Conservation (phyloP, 2,888 invertebrate genomes). For the Noctua fimbriata region DNA sequence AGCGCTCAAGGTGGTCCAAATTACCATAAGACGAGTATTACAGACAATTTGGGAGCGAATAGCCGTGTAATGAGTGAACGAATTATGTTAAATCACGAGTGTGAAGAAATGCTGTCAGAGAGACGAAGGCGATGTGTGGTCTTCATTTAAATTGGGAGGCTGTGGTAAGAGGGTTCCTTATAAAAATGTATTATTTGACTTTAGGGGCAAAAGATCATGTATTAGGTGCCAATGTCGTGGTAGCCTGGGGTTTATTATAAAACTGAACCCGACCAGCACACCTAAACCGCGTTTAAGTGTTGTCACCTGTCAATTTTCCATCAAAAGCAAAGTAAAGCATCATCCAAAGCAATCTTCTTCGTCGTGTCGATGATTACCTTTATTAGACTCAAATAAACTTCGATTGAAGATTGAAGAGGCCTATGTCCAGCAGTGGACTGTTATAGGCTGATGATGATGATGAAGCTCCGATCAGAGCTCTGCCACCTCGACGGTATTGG, state of each 20-base stretch:
- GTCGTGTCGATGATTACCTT: too few relatives aligned
- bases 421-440: too few relatives aligned
- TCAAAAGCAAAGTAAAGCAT: too few relatives aligned
- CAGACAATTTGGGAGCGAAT: slow-evolving; percentile 64
- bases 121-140: slow-evolving; percentile 64
- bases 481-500: too few relatives aligned
- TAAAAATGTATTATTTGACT: neutral
- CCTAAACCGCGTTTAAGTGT: too few relatives aligned
- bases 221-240: neutral
- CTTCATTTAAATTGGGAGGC: slow-evolving; percentile 51
- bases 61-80: slow-evolving; percentile 65
- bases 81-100: slow-evolving; percentile 62
- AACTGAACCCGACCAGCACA: neutral
- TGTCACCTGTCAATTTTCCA: too few relatives aligned
- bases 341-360: too few relatives aligned
- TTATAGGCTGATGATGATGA: too few relatives aligned
- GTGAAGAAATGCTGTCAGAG: slow-evolving; percentile 59
- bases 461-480: too few relatives aligned
- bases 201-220: neutral
- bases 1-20: slow-evolving; percentile 62
- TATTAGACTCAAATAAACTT: too few relatives aligned
- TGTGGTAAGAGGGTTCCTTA: slow-evolving; percentile 31
- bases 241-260: neutral
- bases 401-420: too few relatives aligned
- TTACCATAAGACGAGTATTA: slow-evolving; percentile 63